A percentile compares a stretch with the other conserved stretches of the same genome.
phyloP scores from a whole-genome alignment of 2,113 vertebrate genomes.

The Callorhinus ursinus region DNA sequence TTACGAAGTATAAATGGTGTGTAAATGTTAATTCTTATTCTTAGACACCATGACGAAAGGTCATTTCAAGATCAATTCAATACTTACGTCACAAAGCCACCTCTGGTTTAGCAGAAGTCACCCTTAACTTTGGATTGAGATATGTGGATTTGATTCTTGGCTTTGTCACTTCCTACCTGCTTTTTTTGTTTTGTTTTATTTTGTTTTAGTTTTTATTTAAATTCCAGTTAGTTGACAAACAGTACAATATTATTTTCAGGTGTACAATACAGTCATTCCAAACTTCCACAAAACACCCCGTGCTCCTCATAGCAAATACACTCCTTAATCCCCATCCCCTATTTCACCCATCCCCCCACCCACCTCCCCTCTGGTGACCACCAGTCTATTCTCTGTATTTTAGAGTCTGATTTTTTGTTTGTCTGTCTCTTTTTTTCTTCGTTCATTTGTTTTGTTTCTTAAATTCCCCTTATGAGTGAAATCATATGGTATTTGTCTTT shows the following conservation, averaged over 20 bases:
- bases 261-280: not conserved
- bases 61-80: rapidly evolving
- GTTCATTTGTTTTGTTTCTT: not conserved
- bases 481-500: not conserved
- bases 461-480: not conserved
- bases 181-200: not conserved
- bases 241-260: not conserved
- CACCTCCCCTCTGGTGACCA: not conserved
- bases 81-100: not conserved
- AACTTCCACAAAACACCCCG: not conserved
- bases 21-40: too few relatives aligned
- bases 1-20: not conserved
- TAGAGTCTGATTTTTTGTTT: not conserved
- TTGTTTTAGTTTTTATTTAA: not conserved
- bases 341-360: not conserved
- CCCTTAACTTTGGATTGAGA: not conserved
- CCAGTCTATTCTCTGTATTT: not conserved
- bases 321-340: not conserved
- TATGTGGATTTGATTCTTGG: not conserved
- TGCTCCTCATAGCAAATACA: not conserved
- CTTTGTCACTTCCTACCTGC: not conserved
- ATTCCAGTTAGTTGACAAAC: not conserved
- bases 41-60: not conserved
- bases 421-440: not conserved
- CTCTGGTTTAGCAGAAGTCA: not conserved